A percentile compares a stretch with the other conserved stretches of the same genome.
These are phyloP conservation scores for Campoletis raptor DNA, from an alignment of 2,888 invertebrate species.

Conservation along the genomic window DNA sequence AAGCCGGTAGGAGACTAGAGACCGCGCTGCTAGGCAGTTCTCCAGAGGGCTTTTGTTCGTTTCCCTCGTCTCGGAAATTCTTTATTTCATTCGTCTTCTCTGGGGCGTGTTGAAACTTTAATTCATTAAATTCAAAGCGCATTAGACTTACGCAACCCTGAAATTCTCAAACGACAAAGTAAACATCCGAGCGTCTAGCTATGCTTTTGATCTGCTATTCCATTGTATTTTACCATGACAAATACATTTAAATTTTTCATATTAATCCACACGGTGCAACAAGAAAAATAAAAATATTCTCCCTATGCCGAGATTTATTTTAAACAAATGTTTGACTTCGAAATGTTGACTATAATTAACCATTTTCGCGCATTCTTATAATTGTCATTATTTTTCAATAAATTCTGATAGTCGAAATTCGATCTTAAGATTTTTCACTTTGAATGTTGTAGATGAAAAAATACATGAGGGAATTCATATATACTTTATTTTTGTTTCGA, in stretches of 20 bases:
- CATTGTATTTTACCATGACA: slow-evolving; percentile 24
- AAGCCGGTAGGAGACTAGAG: slow-evolving; percentile 7
- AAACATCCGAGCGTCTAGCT: not conserved
- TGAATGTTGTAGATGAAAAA: not conserved
- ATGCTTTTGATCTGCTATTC: slow-evolving; percentile 18
- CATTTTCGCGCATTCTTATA: not conserved
- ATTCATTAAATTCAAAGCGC: slow-evolving; percentile 50
- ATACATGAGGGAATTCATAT: not conserved
- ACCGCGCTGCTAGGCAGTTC: slow-evolving; percentile 20
- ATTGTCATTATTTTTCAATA: not conserved
- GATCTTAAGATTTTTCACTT: not conserved
- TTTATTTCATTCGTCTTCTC: slow-evolving; percentile 47
- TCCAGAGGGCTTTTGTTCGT: slow-evolving; percentile 48
- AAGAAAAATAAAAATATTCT: slow-evolving; percentile 1
- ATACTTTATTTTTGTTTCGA: not conserved
- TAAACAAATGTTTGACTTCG: not conserved
- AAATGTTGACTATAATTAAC: not conserved
- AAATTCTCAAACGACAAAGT: slow-evolving; percentile 45
- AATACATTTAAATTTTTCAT: slow-evolving; percentile 8
- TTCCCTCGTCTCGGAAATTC: slow-evolving; percentile 44
- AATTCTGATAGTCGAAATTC: not conserved
- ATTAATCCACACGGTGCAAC: not conserved
- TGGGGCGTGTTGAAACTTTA: slow-evolving; percentile 32
- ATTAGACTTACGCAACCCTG: slow-evolving; percentile 25
- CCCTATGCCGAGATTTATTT: not conserved